Percentiles rank a stretch among this genome's conserved stretches.
phyloP scores from a whole-genome alignment of 2,797 vertebrate genomes.

The Mormyrops attenuatus region DNA sequence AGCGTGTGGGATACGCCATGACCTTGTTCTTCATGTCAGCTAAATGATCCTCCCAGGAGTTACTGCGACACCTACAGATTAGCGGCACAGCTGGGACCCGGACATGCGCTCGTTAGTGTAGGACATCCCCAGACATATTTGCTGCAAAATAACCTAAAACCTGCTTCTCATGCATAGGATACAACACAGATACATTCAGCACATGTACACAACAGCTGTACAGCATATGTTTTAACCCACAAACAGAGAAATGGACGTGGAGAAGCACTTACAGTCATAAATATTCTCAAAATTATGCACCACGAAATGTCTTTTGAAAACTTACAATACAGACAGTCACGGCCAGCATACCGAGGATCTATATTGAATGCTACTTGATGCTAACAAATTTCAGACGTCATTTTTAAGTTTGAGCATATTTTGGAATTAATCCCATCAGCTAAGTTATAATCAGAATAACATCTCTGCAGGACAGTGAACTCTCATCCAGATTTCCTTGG shows the following conservation, averaged over 20 bases:
- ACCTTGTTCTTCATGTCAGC: neutral
- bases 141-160: neutral
- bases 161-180: neutral
- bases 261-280: neutral
- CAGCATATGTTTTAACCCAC: neutral
- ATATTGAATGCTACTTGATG: neutral
- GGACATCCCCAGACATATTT: neutral
- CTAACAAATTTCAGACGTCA: neutral
- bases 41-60: neutral
- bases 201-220: neutral
- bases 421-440: neutral
- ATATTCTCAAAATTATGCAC: neutral
- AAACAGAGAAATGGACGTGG: neutral
- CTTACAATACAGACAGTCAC: neutral
- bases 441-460: neutral
- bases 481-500: neutral
- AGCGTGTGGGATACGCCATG: conserved; percentile 26
- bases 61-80: neutral
- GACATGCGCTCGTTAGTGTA: neutral
- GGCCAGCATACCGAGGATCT: neutral
- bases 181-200: neutral
- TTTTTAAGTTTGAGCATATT: neutral
- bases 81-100: neutral
- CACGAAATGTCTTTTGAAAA: neutral
- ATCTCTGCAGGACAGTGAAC: neutral